Base-by-base conservation (phyloP, 2,797 vertebrate genomes). In the Apodemus agrarius region DNA sequence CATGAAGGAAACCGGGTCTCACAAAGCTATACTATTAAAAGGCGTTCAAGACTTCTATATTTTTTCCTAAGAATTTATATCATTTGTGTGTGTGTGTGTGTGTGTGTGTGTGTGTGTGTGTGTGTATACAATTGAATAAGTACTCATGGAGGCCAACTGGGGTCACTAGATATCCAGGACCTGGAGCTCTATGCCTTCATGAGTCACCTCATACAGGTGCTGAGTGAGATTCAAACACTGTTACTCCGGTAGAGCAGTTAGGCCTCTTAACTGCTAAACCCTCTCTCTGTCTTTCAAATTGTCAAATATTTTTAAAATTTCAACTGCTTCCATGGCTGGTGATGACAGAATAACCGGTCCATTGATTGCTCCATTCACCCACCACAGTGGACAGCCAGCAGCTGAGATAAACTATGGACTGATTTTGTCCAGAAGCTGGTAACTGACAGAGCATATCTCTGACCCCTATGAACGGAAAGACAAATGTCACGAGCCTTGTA, bases 1-100 rank as follows among this genome's bases (percentile, higher is more conserved):
- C 49, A 37, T 31, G 17, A 96, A 93, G 52, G 26, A 89, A 96
- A 89, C 16, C 43, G 26, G 9, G 52, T 90, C 89, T 61, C 90
- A 88, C 26, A 9, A 74, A 31, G 17, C 8, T 79, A 46, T 17
- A 76, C 24, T 61, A 24, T n/a, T 54, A 88, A 93, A 88, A 9
- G 4, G 1, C 72, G 90, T 91, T 46, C 43, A 91, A 93, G 78
- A 78, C n/a, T 90, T 11, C 17, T 40, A n/a, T 67, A 26, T 26
- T 54, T 81, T 40, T 61, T 46, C 57, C 8, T 40, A 76, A 61
- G 29, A 40, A 8, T 61, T 22, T 75, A 12, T 85, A 19, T 21
- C 49, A 52, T 52, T 52, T 40, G 34, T 37, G 2, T 4, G 6
- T 31, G 16, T 22, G n/a, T 81, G 8, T 80, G 29, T 80, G 16